These are phyloP conservation scores for Pampus argenteus DNA, from an alignment of 2,797 vertebrate species.

Conservation along the genomic window DNA sequence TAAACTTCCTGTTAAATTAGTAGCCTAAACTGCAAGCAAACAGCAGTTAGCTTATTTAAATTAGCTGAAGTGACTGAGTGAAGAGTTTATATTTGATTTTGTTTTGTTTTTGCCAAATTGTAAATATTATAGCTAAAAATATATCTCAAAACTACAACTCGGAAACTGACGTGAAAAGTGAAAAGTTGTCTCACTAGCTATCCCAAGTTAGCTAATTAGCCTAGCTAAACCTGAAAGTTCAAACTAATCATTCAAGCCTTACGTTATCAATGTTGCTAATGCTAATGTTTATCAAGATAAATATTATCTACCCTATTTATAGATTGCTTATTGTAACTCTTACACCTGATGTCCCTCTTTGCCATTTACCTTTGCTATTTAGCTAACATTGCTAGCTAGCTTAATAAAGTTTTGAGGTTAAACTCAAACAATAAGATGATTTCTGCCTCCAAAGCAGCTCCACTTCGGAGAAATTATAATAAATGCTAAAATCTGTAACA, in stretches of 20 bases:
- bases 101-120: neutral
- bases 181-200: too few species aligned
- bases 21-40: neutral
- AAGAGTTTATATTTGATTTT: neutral
- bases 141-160: neutral
- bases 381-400: neutral
- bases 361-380: neutral
- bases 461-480: slow-evolving; percentile 18
- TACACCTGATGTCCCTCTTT: neutral
- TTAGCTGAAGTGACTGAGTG: neutral
- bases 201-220: neutral
- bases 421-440: slow-evolving; percentile 9
- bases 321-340: neutral
- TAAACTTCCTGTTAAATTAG: neutral
- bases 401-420: neutral
- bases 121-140: too few species aligned
- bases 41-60: neutral
- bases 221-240: neutral
- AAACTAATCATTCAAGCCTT: neutral
- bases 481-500: neutral
- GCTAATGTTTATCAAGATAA: neutral
- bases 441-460: slow-evolving; percentile 10
- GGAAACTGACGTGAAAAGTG: neutral
- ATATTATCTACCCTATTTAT: neutral
- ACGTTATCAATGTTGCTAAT: too few species aligned